A percentile compares a stretch with the other conserved stretches of the same genome.
Conservation (phyloP, 2,888 invertebrate species). For the Podotricha telesiphe region DNA sequence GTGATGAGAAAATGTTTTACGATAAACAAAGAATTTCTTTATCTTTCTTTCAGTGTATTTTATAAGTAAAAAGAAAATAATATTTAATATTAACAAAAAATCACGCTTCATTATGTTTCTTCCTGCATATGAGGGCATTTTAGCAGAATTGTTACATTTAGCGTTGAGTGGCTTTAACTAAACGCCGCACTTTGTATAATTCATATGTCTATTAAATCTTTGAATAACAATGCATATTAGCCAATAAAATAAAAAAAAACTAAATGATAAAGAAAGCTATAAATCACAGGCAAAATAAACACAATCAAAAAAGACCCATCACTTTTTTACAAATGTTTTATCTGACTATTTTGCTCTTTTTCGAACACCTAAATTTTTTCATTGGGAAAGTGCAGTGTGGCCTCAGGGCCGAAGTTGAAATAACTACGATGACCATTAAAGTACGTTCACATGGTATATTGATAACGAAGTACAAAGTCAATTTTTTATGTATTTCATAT, state of each 20-base stretch:
- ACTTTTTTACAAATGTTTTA: slow-evolving; percentile 40
- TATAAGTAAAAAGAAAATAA: no score
- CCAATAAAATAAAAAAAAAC: background rate
- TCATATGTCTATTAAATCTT: no score
- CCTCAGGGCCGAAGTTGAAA: slow-evolving; percentile 42
- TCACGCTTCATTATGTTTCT: no score
- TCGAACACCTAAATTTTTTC: slow-evolving; percentile 41
- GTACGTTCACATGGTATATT: slow-evolving; percentile 23
- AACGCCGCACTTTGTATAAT: no score
- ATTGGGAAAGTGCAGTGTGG: slow-evolving; percentile 41
- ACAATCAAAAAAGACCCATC: slow-evolving; percentile 23
- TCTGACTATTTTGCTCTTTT: slow-evolving; percentile 37
- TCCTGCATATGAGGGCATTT: no score
- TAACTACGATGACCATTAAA: slow-evolving; percentile 32
- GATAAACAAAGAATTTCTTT: no score
- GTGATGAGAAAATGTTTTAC: no score
- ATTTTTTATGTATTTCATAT: background rate
- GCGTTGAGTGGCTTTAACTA: no score
- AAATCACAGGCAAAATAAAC: slow-evolving; percentile 32
- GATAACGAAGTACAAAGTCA: background rate
- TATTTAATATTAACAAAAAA: no score
- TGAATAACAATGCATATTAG: background rate
- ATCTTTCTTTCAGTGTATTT: no score
- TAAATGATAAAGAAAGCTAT: background rate
- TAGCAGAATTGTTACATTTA: no score